phyloP scores from a whole-genome alignment of 1,140 invertebrate species.

The Drosophila nasuta region DNA sequence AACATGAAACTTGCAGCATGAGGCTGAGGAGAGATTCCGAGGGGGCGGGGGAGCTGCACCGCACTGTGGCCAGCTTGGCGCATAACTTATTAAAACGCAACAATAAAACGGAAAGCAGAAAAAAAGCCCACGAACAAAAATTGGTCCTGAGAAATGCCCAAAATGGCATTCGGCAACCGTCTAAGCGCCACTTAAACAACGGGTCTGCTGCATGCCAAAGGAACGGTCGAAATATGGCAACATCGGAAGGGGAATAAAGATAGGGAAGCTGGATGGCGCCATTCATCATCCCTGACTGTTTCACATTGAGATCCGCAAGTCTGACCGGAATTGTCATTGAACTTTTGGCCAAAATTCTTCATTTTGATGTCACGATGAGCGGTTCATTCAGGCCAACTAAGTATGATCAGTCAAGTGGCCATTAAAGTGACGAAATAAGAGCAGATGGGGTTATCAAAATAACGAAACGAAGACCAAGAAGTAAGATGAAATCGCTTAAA shows the following conservation, averaged over 20 bases:
- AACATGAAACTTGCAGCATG: conserved; percentile 41
- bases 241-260: neutral
- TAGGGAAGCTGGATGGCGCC: conserved; percentile 52
- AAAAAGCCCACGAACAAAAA: conserved; percentile 50
- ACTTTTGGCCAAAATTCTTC: conserved; percentile 58
- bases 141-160: conserved; percentile 65
- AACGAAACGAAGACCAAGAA: neutral
- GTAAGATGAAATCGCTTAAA: neutral
- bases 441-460: neutral
- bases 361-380: conserved; percentile 1
- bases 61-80: conserved; percentile 29
- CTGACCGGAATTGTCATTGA: conserved; percentile 55
- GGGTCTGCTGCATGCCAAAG: conserved; percentile 49
- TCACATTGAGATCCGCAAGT: conserved; percentile 24
- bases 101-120: conserved; percentile 59
- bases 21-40: neutral
- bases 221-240: neutral
- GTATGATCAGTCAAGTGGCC: conserved; percentile 15
- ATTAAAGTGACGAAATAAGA: neutral
- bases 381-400: neutral
- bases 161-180: conserved; percentile 50
- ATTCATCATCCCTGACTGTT: conserved; percentile 53
- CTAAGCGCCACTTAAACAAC: conserved; percentile 79
- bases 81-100: conserved; percentile 51
- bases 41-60: neutral